A percentile compares a stretch with the other conserved stretches of the same genome.
Conservation (phyloP, 2,888 invertebrate genomes). For the Aspidiotus destructor region DNA sequence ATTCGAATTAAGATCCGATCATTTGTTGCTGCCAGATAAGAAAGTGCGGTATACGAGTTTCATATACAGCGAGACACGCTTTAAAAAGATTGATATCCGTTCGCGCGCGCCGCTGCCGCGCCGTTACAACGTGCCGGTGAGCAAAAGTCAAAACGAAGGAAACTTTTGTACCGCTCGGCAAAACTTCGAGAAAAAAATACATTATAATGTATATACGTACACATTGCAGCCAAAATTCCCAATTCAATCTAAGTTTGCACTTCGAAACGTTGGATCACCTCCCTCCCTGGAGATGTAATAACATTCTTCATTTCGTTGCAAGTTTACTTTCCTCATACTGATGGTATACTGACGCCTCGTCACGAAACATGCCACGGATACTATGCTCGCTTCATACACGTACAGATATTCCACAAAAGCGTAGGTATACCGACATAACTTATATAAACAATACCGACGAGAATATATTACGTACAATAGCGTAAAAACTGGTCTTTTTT, state of each 20-base stretch:
- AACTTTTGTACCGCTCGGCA: constrained; percentile 17
- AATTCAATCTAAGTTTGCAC: constrained; percentile 32
- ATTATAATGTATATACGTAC: neutral
- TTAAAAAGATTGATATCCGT: constrained; percentile 24
- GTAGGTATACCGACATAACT: too few relatives aligned
- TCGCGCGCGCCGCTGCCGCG: constrained; percentile 3
- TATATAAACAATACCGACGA: neutral
- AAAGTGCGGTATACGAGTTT: too few relatives aligned
- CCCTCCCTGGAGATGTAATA: constrained; percentile 30
- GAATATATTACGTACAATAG: neutral
- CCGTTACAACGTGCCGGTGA: constrained; percentile 1
- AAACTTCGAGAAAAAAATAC: neutral
- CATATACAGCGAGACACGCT: too few relatives aligned
- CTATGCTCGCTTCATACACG: too few relatives aligned
- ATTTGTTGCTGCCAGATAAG: too few relatives aligned
- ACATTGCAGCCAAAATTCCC: constrained; percentile 26
- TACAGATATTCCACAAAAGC: too few relatives aligned
- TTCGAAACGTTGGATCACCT: constrained; percentile 29
- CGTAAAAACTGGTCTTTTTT: neutral
- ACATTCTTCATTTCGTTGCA: constrained; percentile 28
- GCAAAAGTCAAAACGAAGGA: constrained; percentile 11
- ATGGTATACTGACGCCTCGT: neutral
- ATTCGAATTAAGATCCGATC: too few relatives aligned
- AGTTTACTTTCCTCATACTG: constrained; percentile 19
- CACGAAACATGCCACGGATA: too few relatives aligned